A percentile compares a stretch with the other conserved stretches of the same genome.
Evolutionary conservation across 2,113 vertebrate genomes (phyloP).

Genomic region (Proteles cristata): DNA sequence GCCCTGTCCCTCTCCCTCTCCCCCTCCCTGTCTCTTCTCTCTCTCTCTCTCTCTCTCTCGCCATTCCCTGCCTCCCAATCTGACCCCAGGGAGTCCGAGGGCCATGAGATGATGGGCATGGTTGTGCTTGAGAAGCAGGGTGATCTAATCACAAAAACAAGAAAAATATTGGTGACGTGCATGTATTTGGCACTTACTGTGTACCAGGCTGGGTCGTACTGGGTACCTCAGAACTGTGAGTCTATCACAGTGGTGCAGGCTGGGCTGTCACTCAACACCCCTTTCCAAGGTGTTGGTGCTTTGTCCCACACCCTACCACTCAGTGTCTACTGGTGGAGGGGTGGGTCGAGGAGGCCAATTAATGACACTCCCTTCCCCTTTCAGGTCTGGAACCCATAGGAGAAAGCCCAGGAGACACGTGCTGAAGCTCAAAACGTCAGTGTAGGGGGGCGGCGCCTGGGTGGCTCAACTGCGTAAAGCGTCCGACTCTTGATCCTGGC

Average conservation of each 20-base stretch:
- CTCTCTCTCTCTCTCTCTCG: background rate
- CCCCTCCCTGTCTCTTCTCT: background rate
- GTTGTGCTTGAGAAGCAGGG: background rate
- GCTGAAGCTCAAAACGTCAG: background rate
- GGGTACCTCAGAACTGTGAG: background rate
- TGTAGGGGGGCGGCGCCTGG: background rate
- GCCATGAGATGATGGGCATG: background rate
- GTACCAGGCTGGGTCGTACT: background rate
- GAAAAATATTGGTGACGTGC: rapidly evolving
- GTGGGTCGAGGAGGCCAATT: background rate
- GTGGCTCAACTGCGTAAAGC: too few species aligned
- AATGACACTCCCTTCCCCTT: background rate
- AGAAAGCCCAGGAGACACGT: background rate
- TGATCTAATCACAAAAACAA: background rate
- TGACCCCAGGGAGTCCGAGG: background rate
- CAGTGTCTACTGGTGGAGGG: background rate
- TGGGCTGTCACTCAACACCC: background rate
- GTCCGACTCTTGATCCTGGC: too few species aligned
- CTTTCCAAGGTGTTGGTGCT: background rate
- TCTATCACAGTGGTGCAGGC: background rate
- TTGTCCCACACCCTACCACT: too few species aligned
- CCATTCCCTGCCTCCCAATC: too few species aligned
- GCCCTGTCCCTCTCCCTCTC: background rate
- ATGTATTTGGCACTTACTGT: background rate
- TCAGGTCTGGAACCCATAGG: background rate